Conservation (phyloP, 2,113 vertebrate genomes). For the Brachyistius frenatus region DNA sequence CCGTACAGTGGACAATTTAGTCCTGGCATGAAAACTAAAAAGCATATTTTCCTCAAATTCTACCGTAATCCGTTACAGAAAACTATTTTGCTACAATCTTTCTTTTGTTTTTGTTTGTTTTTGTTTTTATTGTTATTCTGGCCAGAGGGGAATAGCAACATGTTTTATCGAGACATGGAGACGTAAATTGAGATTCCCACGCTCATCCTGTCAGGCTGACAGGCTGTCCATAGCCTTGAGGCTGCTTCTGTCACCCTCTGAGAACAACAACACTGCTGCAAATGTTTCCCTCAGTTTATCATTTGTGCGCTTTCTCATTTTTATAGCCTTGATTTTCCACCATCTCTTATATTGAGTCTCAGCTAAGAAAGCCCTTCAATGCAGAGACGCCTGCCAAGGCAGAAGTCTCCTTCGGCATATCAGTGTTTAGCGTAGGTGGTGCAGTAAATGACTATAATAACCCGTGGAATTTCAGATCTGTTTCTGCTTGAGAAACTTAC, state of each 20-base stretch:
- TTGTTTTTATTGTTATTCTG: slow-evolving; percentile 9
- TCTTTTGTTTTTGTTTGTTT: too few relatives aligned
- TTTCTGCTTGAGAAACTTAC: slow-evolving; percentile 20
- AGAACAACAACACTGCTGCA: slow-evolving; percentile 46
- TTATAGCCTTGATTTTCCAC: slow-evolving; percentile 59
- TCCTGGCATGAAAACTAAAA: too few relatives aligned
- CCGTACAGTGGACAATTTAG: too few relatives aligned
- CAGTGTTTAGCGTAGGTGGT: neutral
- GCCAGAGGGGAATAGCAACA: slow-evolving; percentile 17
- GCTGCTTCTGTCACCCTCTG: slow-evolving; percentile 48
- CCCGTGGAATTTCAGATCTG: slow-evolving; percentile 15
- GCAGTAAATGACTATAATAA: slow-evolving; percentile 27
- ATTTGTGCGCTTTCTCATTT: slow-evolving; percentile 38
- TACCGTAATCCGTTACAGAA: too few relatives aligned
- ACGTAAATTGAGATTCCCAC: slow-evolving; percentile 48
- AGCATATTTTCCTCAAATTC: too few relatives aligned
- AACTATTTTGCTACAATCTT: too few relatives aligned
- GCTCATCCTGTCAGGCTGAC: slow-evolving; percentile 44
- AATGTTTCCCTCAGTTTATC: slow-evolving; percentile 51
- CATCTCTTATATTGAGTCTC: slow-evolving; percentile 48
- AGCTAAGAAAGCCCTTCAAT: slow-evolving; percentile 22
- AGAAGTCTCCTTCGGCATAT: neutral
- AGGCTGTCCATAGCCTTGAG: slow-evolving; percentile 24
- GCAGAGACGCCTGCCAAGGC: slow-evolving; percentile 15
- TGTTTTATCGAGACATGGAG: slow-evolving; percentile 28